A percentile compares a stretch with the other conserved stretches of the same genome.
These are phyloP conservation scores for Acromyrmex echinatior DNA, from an alignment of 1,140 invertebrate genomes.

Conservation along the genomic window DNA sequence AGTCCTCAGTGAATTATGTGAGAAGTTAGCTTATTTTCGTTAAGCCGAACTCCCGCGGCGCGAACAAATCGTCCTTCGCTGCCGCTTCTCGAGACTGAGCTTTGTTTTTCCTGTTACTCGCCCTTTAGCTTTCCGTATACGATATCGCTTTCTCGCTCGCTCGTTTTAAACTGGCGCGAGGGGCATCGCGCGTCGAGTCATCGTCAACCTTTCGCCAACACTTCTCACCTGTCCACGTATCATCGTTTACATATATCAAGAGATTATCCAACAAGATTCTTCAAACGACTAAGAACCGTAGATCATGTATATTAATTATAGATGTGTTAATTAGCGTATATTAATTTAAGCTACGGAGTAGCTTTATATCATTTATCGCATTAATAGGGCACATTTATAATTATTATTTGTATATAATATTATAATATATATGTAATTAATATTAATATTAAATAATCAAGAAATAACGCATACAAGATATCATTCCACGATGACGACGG, in stretches of 20 bases:
- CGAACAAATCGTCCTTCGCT: constrained; percentile 84
- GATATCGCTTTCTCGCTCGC: constrained; percentile 41
- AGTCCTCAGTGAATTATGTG: constrained; percentile 85
- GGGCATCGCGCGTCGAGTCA: constrained; percentile 25
- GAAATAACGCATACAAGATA: not conserved
- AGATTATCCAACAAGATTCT: not conserved
- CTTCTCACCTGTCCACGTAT: constrained; percentile 36
- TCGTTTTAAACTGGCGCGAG: not conserved
- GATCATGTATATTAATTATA: not conserved
- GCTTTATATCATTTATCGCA: not conserved
- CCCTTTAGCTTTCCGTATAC: constrained; percentile 63
- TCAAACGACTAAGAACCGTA: constrained; percentile 11
- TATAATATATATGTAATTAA: no score
- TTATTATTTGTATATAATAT: not conserved
- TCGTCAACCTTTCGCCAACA: constrained; percentile 29
- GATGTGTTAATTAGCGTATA: not conserved
- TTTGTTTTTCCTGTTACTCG: constrained; percentile 77
- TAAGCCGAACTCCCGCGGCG: constrained; percentile 84
- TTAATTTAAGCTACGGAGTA: not conserved
- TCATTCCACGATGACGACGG: not conserved
- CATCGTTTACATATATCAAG: constrained; percentile 16
- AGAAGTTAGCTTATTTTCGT: constrained; percentile 86
- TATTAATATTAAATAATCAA: not conserved
- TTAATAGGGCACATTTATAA: not conserved
- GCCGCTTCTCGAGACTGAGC: constrained; percentile 69